These are phyloP conservation scores for Spatula versicolor DNA, from an alignment of 2,797 vertebrate species.

Conservation along the genomic window DNA sequence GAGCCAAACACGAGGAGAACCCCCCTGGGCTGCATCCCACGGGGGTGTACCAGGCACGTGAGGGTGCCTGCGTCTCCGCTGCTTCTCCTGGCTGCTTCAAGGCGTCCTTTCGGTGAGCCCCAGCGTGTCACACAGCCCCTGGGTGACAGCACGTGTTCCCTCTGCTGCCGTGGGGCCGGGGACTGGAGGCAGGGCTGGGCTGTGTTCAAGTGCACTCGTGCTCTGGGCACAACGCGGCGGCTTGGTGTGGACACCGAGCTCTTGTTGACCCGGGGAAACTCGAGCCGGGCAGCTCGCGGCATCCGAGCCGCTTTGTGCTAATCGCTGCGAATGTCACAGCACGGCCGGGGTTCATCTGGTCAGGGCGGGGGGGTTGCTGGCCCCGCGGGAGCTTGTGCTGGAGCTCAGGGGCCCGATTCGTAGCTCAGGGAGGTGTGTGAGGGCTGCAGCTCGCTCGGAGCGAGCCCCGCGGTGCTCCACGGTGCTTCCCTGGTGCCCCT, in stretches of 20 bases:
- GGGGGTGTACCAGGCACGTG: not conserved
- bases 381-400: not conserved
- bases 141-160: too few relatives aligned
- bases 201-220: fast-evolving
- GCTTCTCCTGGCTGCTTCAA: not conserved
- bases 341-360: not conserved
- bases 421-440: not conserved
- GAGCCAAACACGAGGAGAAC: not conserved
- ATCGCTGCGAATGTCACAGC: conserved; percentile 59
- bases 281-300: not conserved
- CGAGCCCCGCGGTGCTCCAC: too few relatives aligned
- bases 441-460: not conserved
- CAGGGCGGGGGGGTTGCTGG: not conserved
- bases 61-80: not conserved
- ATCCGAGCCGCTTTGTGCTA: conserved; percentile 33
- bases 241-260: fast-evolving
- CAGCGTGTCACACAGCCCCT: not conserved
- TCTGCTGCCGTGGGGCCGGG: too few relatives aligned
- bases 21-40: not conserved
- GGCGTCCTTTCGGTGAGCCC: not conserved
- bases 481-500: not conserved
- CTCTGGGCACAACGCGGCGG: not conserved
- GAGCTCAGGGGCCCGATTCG: not conserved
- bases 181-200: too few relatives aligned
- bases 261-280: conserved; percentile 41